Evolutionary conservation across 2,888 invertebrate species (phyloP).

Genomic region (Catocala fraxini): DNA sequence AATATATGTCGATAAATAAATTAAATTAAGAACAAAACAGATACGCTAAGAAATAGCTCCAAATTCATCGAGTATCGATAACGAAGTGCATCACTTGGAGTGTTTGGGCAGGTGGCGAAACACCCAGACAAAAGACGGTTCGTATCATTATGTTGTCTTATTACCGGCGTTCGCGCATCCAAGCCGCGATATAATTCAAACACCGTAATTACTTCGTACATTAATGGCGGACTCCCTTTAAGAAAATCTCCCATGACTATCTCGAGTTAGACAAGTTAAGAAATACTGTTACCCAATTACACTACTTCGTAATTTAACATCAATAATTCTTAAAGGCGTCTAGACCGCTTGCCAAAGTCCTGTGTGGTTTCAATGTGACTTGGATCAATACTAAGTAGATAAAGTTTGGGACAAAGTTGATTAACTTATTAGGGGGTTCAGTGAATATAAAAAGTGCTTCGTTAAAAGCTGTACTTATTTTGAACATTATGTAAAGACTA

Average conservation of each 20-base stretch:
- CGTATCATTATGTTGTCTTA: conserved; percentile 87
- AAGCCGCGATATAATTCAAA: conserved; percentile 76
- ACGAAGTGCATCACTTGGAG: conserved; percentile 57
- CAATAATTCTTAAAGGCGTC: conserved; percentile 16
- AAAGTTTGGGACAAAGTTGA: conserved; percentile 17
- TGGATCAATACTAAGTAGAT: conserved; percentile 16
- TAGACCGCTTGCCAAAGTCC: conserved; percentile 22
- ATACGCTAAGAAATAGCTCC: not conserved
- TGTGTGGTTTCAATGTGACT: conserved; percentile 21
- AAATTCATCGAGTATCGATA: conserved; percentile 53
- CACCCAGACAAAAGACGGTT: conserved; percentile 81
- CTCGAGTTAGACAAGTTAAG: conserved; percentile 41
- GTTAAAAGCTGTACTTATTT: too few relatives aligned
- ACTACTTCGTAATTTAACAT: conserved; percentile 22
- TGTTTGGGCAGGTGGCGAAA: conserved; percentile 88
- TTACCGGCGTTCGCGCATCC: conserved; percentile 82
- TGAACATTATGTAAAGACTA: too few relatives aligned
- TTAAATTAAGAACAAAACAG: not conserved
- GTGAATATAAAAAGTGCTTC: too few relatives aligned
- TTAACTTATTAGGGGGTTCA: conserved; percentile 1
- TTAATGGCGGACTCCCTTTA: conserved; percentile 66
- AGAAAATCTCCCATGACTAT: conserved; percentile 59
- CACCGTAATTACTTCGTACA: conserved; percentile 79
- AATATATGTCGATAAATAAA: not conserved
- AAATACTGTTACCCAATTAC: conserved; percentile 37